Percentiles rank a stretch among this genome's conserved stretches.
Evolutionary conservation across 2,888 invertebrate genomes (phyloP).

Genomic region (Limnephilus auricula): DNA sequence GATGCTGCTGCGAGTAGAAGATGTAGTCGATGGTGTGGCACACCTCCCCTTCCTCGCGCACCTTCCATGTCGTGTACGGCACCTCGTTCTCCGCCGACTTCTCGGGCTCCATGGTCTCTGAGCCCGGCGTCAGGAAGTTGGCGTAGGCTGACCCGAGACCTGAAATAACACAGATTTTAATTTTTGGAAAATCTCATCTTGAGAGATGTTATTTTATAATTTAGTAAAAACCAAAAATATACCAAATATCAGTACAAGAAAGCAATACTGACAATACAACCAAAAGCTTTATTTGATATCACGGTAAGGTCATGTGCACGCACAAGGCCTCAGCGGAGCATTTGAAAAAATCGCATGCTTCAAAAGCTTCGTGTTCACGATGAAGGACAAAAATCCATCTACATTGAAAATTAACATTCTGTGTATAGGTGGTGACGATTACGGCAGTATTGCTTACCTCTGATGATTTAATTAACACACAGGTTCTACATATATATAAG

Average conservation of each 20-base stretch:
- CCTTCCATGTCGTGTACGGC: constrained; percentile 87
- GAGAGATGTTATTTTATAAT: neutral
- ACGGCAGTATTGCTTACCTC: no score
- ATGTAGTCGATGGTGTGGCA: constrained; percentile 88
- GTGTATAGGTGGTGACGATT: no score
- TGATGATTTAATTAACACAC: no score
- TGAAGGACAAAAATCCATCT: no score
- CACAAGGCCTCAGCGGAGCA: neutral
- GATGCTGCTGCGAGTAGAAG: constrained; percentile 79
- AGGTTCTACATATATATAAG: no score
- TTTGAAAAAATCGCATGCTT: neutral
- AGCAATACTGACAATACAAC: neutral
- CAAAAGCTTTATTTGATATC: neutral
- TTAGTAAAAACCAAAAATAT: neutral
- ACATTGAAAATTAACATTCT: no score
- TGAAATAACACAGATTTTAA: neutral
- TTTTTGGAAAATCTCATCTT: neutral
- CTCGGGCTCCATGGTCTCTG: constrained; percentile 52
- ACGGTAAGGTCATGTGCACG: neutral
- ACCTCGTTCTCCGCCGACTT: constrained; percentile 78
- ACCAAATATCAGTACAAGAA: neutral
- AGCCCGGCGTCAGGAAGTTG: constrained; percentile 33
- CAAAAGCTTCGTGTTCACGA: neutral
- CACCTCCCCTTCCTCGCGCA: constrained; percentile 83
- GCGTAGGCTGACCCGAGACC: constrained; percentile 65